Percentiles rank a stretch among this genome's conserved stretches.
Evolutionary conservation across 2,888 invertebrate species (phyloP).

Genomic region (Oscheius sp.): DNA sequence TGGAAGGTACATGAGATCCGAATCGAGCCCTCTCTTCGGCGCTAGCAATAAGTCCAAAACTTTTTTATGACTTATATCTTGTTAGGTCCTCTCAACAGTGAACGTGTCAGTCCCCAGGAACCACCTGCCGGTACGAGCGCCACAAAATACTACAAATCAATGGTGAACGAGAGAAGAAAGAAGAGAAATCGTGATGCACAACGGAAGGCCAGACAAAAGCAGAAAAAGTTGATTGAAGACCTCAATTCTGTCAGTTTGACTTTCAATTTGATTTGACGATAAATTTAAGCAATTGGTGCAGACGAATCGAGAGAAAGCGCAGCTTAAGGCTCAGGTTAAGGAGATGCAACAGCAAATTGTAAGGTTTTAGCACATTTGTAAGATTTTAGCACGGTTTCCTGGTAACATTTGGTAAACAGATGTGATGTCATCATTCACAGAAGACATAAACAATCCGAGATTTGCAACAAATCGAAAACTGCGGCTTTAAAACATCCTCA

Average conservation of each 20-base stretch:
- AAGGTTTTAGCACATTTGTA: background rate
- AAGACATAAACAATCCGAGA: too few relatives aligned
- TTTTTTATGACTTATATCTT: background rate
- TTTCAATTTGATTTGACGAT: too few relatives aligned
- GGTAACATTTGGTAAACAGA: too few relatives aligned
- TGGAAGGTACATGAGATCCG: too few relatives aligned
- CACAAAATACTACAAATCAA: background rate
- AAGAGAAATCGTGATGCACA: constrained; percentile 23
- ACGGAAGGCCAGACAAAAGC: constrained; percentile 19
- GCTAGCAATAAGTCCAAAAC: background rate
- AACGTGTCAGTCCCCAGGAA: constrained; percentile 1
- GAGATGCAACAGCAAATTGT: background rate
- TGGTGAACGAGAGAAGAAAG: constrained; percentile 16
- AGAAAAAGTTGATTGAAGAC: constrained; percentile 19
- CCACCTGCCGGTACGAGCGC: background rate
- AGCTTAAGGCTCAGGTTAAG: background rate
- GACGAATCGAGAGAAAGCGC: background rate
- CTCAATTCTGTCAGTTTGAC: background rate
- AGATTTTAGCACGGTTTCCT: too few relatives aligned
- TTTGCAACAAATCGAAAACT: too few relatives aligned
- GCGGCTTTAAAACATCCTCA: too few relatives aligned
- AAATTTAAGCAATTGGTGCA: constrained; percentile 2
- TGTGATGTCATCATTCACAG: too few relatives aligned
- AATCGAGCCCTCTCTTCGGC: background rate
- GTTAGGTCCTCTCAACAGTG: constrained; percentile 5